A percentile compares a stretch with the other conserved stretches of the same genome.
Evolutionary conservation across 2,888 invertebrate genomes (phyloP).

Genomic region (Spilarctia lutea): DNA sequence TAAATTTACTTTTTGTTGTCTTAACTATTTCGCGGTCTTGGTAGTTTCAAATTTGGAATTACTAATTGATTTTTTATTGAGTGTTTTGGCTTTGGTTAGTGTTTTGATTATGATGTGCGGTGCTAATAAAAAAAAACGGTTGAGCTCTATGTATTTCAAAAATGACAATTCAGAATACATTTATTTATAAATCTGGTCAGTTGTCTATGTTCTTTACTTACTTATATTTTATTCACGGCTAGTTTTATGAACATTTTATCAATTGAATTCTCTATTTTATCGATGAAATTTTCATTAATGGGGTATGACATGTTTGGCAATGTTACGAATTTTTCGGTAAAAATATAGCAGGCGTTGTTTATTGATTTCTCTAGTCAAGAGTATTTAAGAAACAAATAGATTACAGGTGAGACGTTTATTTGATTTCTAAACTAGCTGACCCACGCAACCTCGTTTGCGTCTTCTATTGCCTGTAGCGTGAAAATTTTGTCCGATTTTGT

Average conservation of each 20-base stretch:
- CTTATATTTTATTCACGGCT: neutral
- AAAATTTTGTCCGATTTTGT: no score
- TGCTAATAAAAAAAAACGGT: neutral
- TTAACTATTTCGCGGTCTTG: neutral
- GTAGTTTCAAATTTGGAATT: neutral
- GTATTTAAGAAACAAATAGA: neutral
- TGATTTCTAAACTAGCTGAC: no score
- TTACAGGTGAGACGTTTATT: no score
- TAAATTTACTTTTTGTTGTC: neutral
- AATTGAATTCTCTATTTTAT: no score
- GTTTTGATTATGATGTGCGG: slow-evolving; percentile 1
- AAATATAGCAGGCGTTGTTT: neutral
- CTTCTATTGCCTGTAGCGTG: no score
- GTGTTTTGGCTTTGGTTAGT: neutral
- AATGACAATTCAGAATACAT: neutral
- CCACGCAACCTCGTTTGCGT: no score
- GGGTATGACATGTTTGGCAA: no score
- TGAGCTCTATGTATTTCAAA: neutral
- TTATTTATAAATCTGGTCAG: neutral
- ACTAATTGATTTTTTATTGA: slow-evolving; percentile 13
- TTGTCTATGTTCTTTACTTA: neutral
- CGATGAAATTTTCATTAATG: no score
- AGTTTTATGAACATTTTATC: no score
- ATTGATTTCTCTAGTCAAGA: neutral
- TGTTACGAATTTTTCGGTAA: no score